A percentile compares a stretch with the other conserved stretches of the same genome.
These are phyloP conservation scores for Anabacerthia variegaticeps DNA, from an alignment of 2,797 vertebrate genomes.

Conservation along the genomic window DNA sequence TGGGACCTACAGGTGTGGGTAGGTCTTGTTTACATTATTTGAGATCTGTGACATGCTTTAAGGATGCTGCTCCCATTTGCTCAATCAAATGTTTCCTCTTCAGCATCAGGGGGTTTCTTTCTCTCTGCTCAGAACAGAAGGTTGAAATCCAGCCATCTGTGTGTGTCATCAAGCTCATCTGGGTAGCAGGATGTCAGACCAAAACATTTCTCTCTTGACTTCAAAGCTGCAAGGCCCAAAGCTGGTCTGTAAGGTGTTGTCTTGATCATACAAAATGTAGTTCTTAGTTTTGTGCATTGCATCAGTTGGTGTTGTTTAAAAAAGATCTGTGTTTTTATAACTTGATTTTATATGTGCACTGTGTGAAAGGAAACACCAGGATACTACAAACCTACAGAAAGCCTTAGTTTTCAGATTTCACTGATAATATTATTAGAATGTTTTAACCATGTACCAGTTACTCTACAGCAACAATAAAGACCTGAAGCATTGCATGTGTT, in stretches of 20 bases:
- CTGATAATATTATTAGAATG: constrained; percentile 42
- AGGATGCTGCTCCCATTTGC: constrained; percentile 21
- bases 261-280: not conserved
- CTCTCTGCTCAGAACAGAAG: not conserved
- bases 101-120: not conserved
- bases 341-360: constrained; percentile 67
- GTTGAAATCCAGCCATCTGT: not conserved
- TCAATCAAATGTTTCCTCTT: not conserved
- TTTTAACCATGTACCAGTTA: constrained; percentile 66
- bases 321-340: constrained; percentile 58
- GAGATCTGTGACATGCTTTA: constrained; percentile 27
- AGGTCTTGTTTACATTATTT: constrained; percentile 10
- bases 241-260: not conserved
- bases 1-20: not conserved
- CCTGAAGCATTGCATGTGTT: constrained; percentile 9
- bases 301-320: constrained; percentile 19
- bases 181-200: not conserved
- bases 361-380: constrained; percentile 55
- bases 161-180: not conserved
- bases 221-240: not conserved
- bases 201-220: not conserved
- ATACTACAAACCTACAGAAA: constrained; percentile 71
- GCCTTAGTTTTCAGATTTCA: constrained; percentile 74
- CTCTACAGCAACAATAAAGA: constrained; percentile 74
- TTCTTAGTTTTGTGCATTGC: constrained; percentile 22